Evolutionary conservation across 2,888 invertebrate species (phyloP).

Genomic region (Ophioninae sp.): DNA sequence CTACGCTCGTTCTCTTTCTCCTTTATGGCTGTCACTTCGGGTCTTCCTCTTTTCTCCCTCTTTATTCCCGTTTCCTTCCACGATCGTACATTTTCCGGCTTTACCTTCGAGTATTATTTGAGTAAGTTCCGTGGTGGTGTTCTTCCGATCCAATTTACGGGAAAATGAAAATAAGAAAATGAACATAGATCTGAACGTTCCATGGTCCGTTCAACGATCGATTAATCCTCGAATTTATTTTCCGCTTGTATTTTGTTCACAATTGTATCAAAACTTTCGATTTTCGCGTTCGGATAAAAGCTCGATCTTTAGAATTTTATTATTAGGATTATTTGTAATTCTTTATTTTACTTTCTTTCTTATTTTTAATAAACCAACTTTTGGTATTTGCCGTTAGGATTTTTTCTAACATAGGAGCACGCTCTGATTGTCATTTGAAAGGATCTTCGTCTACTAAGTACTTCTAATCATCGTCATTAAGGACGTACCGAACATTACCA

Average conservation of each 20-base stretch:
- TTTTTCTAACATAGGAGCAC: too few relatives aligned
- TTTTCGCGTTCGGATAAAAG: not conserved
- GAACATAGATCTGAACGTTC: not conserved
- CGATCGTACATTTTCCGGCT: not conserved
- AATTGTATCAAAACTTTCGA: not conserved
- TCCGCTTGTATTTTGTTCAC: not conserved
- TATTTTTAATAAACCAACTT: too few relatives aligned
- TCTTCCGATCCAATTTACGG: slow-evolving; percentile 12
- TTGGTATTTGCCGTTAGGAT: too few relatives aligned
- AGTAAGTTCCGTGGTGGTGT: not conserved
- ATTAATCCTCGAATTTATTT: not conserved
- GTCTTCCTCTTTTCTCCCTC: not conserved
- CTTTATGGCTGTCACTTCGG: not conserved
- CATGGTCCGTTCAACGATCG: not conserved
- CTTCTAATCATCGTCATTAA: too few relatives aligned
- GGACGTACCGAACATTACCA: too few relatives aligned
- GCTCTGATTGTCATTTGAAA: too few relatives aligned
- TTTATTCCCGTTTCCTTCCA: not conserved
- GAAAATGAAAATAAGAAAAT: not conserved
- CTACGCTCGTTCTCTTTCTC: not conserved
- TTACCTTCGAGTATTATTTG: not conserved
- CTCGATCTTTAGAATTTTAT: not conserved
- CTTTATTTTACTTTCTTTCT: too few relatives aligned
- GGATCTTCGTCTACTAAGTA: too few relatives aligned
- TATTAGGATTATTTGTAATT: too few relatives aligned